Evolutionary conservation across 53 echinoderm and acorn worm species (phyloP).

Genomic region (Glandiceps talaboti): DNA sequence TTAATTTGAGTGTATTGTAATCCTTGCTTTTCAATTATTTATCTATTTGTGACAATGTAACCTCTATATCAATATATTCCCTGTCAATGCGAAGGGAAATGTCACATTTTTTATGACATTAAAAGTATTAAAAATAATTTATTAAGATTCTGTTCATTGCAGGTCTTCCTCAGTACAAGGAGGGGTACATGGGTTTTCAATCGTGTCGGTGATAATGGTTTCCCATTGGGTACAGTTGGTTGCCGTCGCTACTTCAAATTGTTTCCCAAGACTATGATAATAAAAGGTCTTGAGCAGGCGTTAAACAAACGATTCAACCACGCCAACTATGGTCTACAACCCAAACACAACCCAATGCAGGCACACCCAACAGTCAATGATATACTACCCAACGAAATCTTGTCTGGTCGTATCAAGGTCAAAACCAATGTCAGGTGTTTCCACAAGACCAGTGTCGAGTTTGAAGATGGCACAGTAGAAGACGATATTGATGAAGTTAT

Average conservation of each 20-base stretch:
- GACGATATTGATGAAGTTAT: constrained; percentile 48
- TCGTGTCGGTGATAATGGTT: constrained; percentile 22
- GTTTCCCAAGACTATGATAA: constrained; percentile 11
- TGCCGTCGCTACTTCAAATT: not conserved
- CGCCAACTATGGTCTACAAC: constrained; percentile 46
- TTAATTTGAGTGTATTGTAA: no score
- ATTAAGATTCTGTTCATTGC: not conserved
- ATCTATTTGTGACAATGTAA: no score
- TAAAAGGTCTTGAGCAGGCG: constrained; percentile 2
- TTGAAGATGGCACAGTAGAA: constrained; percentile 44
- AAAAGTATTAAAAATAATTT: no score
- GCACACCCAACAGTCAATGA: constrained; percentile 55
- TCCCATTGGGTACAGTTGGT: constrained; percentile 22
- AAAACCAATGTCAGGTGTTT: constrained; percentile 45
- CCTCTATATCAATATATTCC: no score
- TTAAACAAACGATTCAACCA: constrained; percentile 33
- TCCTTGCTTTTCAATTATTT: no score
- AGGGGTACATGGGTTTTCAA: constrained; percentile 36
- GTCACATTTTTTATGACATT: no score
- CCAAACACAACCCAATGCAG: constrained; percentile 11
- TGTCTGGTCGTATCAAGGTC: constrained; percentile 29
- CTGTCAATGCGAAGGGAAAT: no score
- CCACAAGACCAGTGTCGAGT: constrained; percentile 30
- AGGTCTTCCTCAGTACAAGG: constrained; percentile 51
- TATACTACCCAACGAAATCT: constrained; percentile 44